A percentile compares a stretch with the other conserved stretches of the same genome.
Conservation (phyloP, 2,888 invertebrate species). For the Heliconius aoede region DNA sequence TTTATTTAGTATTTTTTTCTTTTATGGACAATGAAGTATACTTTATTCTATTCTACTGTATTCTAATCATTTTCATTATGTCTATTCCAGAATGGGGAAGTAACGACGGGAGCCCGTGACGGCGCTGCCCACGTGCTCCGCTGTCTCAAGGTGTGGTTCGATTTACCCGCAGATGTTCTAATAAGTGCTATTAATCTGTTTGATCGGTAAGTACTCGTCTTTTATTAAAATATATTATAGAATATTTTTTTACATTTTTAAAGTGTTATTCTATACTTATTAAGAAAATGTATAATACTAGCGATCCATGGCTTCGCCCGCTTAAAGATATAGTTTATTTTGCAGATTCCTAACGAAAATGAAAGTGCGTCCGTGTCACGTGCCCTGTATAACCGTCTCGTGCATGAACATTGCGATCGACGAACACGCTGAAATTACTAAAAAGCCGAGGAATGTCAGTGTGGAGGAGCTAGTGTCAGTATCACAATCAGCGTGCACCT, state of each 20-base stretch:
- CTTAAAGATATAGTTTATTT: background rate
- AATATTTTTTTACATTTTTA: too few species aligned
- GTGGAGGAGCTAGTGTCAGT: constrained; percentile 86
- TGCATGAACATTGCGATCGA: constrained; percentile 94
- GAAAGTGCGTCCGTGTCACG: constrained; percentile 92
- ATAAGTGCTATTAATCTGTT: constrained; percentile 91
- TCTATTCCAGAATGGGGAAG: constrained; percentile 86
- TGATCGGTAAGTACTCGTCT: constrained; percentile 79
- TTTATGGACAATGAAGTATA: too few species aligned
- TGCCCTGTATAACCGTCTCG: constrained; percentile 93
- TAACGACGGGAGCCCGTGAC: constrained; percentile 89
- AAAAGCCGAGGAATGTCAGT: constrained; percentile 79
- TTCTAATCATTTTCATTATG: background rate
- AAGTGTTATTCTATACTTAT: too few species aligned
- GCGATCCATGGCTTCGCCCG: too few species aligned
- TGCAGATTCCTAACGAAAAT: constrained; percentile 90
- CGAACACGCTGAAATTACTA: constrained; percentile 83
- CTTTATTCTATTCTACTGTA: too few species aligned
- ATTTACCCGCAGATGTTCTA: constrained; percentile 90
- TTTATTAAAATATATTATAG: too few species aligned
- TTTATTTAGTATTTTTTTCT: background rate
- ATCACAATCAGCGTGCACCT: constrained; percentile 91
- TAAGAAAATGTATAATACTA: background rate
- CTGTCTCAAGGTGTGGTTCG: constrained; percentile 93
- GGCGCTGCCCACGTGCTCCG: constrained; percentile 91